Evolutionary conservation across 2,888 invertebrate species (phyloP), one percentile per base, ranked within the genome.

Genomic region (Morinoia aosen): DNA sequence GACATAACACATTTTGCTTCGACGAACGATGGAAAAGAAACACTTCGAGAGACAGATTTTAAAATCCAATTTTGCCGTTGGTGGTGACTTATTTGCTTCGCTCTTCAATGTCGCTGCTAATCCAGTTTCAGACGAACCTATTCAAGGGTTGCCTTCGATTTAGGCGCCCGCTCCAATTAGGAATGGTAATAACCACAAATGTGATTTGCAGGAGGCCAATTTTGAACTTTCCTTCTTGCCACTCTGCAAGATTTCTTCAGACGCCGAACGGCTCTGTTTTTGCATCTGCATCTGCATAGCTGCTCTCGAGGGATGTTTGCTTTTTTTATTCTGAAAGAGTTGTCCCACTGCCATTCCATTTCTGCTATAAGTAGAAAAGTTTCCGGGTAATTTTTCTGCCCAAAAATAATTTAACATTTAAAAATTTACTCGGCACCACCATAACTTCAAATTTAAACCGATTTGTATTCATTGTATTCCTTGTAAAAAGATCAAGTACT

Each of bases 141-240:
- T 93, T 93, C 93, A 93, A 93, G 93, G 93, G 93, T 93, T 93
- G 93, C 93, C 93, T 93, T 93, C 93, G 93, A 93, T 93, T 93
- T 57, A 93, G 93, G 57, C 93, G 93, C 93, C 48, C 57, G 56
- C 57, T 48, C 58, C 57, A 95, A 95, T 95, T 95, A 95, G 56
- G 57, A 95, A 95, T 95, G 95, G 61, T 64, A 95, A 95, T 95
- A 95, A 64, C 95, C 95, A 48, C 58, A 64, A 95, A 95, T 95
- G 61, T 95, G 95, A 95, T 95, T 95, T 95, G 64, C 61, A 95
- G n/a, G 40, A 61, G 48, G 39, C 95, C 58, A 58, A 61, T n/a
- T 39, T n/a, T 95, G 95, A 61, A 95, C 95, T 95, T 93, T 57
- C 93, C 19, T 39, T 57, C n/a, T 39, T 33, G 48, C 39, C 48